Conservation (phyloP, 2,797 vertebrate species). For the Pagetopsis macropterus region DNA sequence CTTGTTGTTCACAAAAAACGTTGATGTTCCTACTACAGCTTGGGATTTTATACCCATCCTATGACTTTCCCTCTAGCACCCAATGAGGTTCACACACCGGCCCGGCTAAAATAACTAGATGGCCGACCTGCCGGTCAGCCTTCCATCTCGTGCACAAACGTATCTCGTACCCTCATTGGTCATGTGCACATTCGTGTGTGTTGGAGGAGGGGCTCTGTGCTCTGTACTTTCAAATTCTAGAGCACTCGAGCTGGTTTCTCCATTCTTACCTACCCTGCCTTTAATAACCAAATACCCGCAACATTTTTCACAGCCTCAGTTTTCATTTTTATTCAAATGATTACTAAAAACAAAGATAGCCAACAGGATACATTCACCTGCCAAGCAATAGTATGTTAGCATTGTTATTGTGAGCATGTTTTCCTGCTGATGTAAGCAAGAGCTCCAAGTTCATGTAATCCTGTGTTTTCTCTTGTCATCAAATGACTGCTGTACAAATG, state of each 20-base stretch:
- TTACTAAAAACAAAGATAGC: not conserved
- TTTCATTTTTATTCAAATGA: not conserved
- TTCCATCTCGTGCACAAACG: no score
- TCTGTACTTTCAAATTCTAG: no score
- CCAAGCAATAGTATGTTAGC: not conserved
- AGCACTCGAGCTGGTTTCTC: no score
- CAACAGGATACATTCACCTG: not conserved
- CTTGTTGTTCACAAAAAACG: not conserved
- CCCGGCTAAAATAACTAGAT: no score
- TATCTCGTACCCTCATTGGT: no score
- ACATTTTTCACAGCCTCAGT: not conserved
- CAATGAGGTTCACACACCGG: slow-evolving; percentile 3
- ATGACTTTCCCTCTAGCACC: not conserved
- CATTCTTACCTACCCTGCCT: no score
- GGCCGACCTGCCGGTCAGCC: no score
- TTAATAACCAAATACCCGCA: not conserved
- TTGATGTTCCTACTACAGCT: not conserved
- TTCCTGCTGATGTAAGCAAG: not conserved
- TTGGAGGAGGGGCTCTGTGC: no score
- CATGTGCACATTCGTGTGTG: no score
- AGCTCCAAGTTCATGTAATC: not conserved
- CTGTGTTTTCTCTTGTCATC: not conserved
- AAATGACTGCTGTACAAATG: no score
- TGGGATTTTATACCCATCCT: not conserved
- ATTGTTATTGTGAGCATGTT: not conserved